A percentile compares a stretch with the other conserved stretches of the same genome.
Evolutionary conservation across 2,888 invertebrate genomes (phyloP).

Genomic region (Ophion ellenae): DNA sequence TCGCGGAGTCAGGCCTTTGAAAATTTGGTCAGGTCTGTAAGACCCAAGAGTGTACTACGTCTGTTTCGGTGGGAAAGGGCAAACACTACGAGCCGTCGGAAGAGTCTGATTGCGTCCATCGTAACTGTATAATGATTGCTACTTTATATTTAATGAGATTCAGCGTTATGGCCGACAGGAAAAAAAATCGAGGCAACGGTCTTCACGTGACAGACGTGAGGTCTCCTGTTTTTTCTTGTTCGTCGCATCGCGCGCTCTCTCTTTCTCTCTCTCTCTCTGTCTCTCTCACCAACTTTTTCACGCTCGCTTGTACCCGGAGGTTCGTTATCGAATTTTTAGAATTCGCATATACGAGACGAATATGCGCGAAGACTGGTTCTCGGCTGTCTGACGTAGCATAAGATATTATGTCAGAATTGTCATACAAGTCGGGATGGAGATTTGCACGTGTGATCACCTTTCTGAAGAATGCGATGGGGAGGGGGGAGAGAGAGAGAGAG

Average conservation of each 20-base stretch:
- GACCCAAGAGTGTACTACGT: too few species aligned
- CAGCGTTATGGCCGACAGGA: not conserved
- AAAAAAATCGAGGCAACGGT: not conserved
- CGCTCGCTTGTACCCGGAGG: conserved; percentile 29
- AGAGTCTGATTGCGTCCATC: too few species aligned
- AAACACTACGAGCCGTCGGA: too few species aligned
- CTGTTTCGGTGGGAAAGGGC: too few species aligned
- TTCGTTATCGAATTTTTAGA: conserved; percentile 46
- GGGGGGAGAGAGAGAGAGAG: not conserved
- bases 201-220: conserved; percentile 7
- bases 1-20: too few species aligned
- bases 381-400: conserved; percentile 28
- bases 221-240: conserved; percentile 15
- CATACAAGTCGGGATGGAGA: conserved; percentile 14
- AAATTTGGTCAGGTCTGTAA: too few species aligned
- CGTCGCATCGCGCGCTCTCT: not conserved
- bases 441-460: not conserved
- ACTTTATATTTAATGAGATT: too few species aligned
- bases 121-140: too few species aligned
- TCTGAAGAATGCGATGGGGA: conserved; percentile 15
- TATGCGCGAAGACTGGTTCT: conserved; percentile 13
- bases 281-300: not conserved
- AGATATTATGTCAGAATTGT: conserved; percentile 28
- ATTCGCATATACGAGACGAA: conserved; percentile 1
- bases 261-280: not conserved